Percentiles rank a stretch among this genome's conserved stretches.
phyloP scores from a whole-genome alignment of 2,797 vertebrate species.

The Mus spretus region DNA sequence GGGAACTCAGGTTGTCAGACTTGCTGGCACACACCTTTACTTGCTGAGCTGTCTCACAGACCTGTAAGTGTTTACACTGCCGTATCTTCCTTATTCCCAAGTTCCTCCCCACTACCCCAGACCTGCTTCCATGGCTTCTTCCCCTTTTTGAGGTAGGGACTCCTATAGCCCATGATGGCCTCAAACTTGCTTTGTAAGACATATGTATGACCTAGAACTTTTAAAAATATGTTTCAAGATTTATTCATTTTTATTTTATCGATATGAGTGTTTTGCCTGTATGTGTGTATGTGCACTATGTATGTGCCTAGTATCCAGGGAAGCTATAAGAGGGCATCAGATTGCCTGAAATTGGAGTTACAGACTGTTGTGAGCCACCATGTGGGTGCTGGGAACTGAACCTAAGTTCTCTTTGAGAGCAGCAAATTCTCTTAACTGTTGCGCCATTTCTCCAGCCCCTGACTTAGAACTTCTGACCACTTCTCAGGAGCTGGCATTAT shows the following conservation, averaged over 20 bases:
- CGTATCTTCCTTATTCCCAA: too few relatives aligned
- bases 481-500: too few relatives aligned
- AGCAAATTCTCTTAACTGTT: neutral
- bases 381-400: neutral
- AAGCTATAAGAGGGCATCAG: too few relatives aligned
- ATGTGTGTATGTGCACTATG: neutral
- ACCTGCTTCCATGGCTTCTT: neutral
- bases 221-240: neutral
- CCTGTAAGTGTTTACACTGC: neutral
- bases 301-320: neutral
- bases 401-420: neutral
- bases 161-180: neutral
- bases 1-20: neutral
- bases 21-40: too few relatives aligned
- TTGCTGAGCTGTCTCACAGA: neutral
- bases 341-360: neutral
- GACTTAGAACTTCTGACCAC: neutral
- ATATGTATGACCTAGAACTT: neutral
- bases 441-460: neutral
- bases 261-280: neutral
- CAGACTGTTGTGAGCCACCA: neutral
- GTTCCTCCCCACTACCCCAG: too few relatives aligned
- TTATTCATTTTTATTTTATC: neutral
- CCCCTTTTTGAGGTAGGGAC: neutral
- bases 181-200: neutral